Evolutionary conservation across 2,113 vertebrate genomes (phyloP), one percentile per base, ranked within the genome.

Genomic region (Hypocryptadius cinnamomeus): DNA sequence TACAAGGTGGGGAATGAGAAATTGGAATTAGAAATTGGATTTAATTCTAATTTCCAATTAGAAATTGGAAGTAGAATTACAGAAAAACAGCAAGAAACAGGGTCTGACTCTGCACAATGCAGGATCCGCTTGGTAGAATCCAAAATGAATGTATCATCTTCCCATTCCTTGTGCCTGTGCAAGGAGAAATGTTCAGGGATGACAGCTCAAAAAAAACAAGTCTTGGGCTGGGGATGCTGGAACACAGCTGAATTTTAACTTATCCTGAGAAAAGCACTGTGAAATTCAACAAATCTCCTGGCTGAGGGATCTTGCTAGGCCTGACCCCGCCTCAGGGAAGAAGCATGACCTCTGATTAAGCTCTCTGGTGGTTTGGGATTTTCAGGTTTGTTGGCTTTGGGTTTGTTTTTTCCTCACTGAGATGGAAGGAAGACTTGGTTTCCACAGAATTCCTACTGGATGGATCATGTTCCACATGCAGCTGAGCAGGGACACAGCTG

Each of bases 391-490:
- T 33, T 50, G 4, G 18, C 6, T 40, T 54, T 24, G 8, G 22
- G 1, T 0, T 5, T 12, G 22, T 42, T 30, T 39, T 30, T 17
- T 1, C 25, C 28, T 22, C 23, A 35, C 5, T 9, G 56, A 28
- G 33, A 39, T 31, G 33, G 48, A 78, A 73, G 23, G 30, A 53
- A 45, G 33, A 3, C 4, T 35, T 42, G 3, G 2, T 68, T 93
- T 66, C 33, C 53, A 69, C 6, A 35, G 35, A 48, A 54, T 51
- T 92, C 47, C 64, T 35, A 0, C 16, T 33, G 44, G 10, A 13
- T 45, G 31, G 48, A 13, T 68, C 0, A 2, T 40, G 14, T 11
- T 64, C 3, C 40, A 8, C 9, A 2, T 0, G 0, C 30, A 30
- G 15, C 23, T 40, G 76, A 66, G 50, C 59, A 70, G 37, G n/a